Evolutionary conservation across 2,888 invertebrate species (phyloP), one percentile per base, ranked within the genome.

Genomic region (Anorthoa munda): DNA sequence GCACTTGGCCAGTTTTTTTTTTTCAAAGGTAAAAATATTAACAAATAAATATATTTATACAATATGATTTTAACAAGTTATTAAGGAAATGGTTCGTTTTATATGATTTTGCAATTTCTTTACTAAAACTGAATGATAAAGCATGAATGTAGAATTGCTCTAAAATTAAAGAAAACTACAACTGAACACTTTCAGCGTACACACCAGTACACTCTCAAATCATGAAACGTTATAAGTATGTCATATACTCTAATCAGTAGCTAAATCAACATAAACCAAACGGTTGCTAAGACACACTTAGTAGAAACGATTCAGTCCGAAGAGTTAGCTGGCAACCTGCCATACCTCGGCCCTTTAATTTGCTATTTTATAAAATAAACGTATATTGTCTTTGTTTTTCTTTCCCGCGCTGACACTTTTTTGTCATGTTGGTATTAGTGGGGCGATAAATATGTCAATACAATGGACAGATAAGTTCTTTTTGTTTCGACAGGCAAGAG

Each of bases 281-380:
- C 48, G 9, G 12, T 58, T 26, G 63, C 21, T 45, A 12, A 66
- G 12, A 71, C 53, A 26, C 21, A 72, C 64, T 77, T 39, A 46
- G 13, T 58, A 26, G 17, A 66, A 73, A 39, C 53, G 55, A 66
- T 63, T 68, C 26, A 64, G 46, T 31, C 67, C 23, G 23, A 21
- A 65, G 61, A 72, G 58, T 15, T 12, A 17, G 1, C 7, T 80
- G 80, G 83, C 68, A 83, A 0, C 1, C 11, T 69, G 79, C 83
- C 80, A 61, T 2, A 26, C 13, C 5, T 17, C 45, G 17, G 48
- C 68, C 79, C 79, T 83, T 78, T 79, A 82, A 82, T 77, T 65
- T 65, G 12, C 18, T 39, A 56, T 59, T 82, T 66, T 1, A 69
- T 23, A 18, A 58, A 79, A 79, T 31, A 26, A 55, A 60, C 31